phyloP scores from a whole-genome alignment of 2,113 vertebrate genomes.

The Antechinus flavipes region DNA sequence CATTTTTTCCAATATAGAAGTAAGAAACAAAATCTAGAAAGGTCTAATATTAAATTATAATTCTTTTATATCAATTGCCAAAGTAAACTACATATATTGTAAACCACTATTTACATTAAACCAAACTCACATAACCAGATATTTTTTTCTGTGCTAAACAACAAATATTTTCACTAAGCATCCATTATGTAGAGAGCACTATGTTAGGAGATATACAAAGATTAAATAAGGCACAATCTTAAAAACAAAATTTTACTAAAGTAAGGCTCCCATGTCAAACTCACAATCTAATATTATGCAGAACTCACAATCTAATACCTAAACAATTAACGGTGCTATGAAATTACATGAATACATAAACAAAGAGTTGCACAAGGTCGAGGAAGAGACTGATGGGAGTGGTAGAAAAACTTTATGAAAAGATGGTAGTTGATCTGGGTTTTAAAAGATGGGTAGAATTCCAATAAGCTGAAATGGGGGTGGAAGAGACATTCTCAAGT shows the following conservation, averaged over 20 bases:
- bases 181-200: background rate
- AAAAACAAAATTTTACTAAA: background rate
- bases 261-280: background rate
- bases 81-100: slow-evolving; percentile 43
- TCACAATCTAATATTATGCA: background rate
- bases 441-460: background rate
- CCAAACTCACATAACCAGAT: background rate
- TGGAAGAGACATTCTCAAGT: background rate
- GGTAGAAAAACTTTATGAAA: background rate
- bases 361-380: background rate
- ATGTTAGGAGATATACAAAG: background rate
- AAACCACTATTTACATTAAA: slow-evolving; percentile 2
- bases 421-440: background rate
- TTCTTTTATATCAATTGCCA: slow-evolving; percentile 60
- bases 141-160: background rate
- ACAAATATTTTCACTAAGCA: background rate
- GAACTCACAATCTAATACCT: background rate
- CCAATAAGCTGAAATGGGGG: background rate
- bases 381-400: background rate
- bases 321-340: background rate
- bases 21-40: slow-evolving; percentile 46
- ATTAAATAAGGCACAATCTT: background rate
- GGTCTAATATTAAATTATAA: slow-evolving; percentile 44
- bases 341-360: background rate
- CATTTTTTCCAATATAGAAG: slow-evolving; percentile 63